Evolutionary conservation across 2,113 vertebrate species (phyloP).

Genomic region (Tychaedon coryphoeus): DNA sequence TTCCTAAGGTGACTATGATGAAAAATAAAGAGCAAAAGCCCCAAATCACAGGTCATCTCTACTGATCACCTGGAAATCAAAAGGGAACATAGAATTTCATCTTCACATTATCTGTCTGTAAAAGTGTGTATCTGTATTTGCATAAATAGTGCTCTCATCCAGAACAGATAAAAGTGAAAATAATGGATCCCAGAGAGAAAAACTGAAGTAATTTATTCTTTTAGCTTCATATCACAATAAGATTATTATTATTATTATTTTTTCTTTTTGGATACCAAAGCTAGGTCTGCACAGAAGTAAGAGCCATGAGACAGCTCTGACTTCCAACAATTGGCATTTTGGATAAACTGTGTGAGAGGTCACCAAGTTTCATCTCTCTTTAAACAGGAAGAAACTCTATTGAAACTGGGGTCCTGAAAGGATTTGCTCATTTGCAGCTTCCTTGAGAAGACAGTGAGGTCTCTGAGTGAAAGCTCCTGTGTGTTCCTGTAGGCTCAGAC

Average conservation of each 20-base stretch:
- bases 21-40: not conserved
- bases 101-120: not conserved
- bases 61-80: not conserved
- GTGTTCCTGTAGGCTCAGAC: not conserved
- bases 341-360: not conserved
- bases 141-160: not conserved
- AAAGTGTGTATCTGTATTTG: not conserved
- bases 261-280: not conserved
- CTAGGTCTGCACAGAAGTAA: not conserved
- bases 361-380: not conserved
- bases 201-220: not conserved
- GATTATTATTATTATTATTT: too few relatives aligned
- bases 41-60: not conserved
- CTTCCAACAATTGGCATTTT: not conserved
- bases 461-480: not conserved
- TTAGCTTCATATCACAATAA: not conserved
- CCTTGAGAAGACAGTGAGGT: not conserved
- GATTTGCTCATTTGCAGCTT: not conserved
- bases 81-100: not conserved
- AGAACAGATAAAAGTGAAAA: not conserved
- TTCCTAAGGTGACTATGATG: not conserved
- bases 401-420: not conserved
- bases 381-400: not conserved
- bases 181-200: not conserved
- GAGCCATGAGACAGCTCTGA: not conserved